Evolutionary conservation across 2,113 vertebrate species (phyloP).

Genomic region (Glareola pratincola): DNA sequence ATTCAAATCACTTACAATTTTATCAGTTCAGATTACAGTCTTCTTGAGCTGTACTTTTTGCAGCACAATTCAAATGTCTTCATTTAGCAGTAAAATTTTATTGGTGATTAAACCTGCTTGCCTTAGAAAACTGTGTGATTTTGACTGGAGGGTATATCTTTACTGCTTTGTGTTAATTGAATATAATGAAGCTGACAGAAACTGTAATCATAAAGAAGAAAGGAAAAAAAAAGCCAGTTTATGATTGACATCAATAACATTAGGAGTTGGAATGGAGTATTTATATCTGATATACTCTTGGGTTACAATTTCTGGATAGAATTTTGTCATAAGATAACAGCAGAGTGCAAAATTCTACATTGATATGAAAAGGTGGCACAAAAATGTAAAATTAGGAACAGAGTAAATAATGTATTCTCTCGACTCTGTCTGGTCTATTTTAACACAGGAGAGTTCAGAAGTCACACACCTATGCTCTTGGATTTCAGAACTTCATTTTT

Average conservation of each 20-base stretch:
- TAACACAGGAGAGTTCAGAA: not conserved
- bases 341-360: not conserved
- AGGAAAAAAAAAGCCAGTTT: not conserved
- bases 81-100: not conserved
- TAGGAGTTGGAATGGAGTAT: not conserved
- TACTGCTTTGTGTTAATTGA: not conserved
- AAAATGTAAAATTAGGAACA: not conserved
- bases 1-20: not conserved
- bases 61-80: not conserved
- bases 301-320: not conserved
- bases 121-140: not conserved
- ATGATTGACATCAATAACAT: not conserved
- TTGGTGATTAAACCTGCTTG: not conserved
- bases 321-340: not conserved
- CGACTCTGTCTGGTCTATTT: not conserved
- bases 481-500: not conserved
- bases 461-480: accelerated
- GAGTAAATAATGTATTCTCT: not conserved
- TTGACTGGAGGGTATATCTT: not conserved
- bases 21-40: not conserved
- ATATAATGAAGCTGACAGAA: not conserved
- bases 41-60: not conserved
- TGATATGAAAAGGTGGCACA: not conserved
- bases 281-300: not conserved
- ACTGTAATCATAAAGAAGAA: not conserved